These are phyloP conservation scores for Dynastes tityus DNA, from an alignment of 2,888 invertebrate species.

Conservation along the genomic window DNA sequence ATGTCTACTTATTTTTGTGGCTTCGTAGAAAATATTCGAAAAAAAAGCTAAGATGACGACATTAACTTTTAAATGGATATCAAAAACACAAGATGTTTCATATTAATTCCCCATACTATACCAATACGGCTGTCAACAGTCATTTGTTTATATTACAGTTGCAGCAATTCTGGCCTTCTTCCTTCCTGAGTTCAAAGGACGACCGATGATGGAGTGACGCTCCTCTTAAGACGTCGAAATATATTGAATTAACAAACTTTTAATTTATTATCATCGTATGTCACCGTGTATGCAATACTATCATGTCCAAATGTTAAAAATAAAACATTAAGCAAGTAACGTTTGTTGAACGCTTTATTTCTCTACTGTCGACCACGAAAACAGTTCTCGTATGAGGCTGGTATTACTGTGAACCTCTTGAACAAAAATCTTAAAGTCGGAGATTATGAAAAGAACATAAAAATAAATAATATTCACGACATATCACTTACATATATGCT, in stretches of 20 bases:
- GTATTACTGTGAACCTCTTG: not conserved
- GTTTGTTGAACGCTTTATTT: not conserved
- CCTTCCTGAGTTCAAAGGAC: constrained; percentile 59
- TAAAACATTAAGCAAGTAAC: constrained; percentile 18
- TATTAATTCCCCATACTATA: not conserved
- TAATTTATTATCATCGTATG: constrained; percentile 26
- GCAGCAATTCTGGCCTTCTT: constrained; percentile 57
- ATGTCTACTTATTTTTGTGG: too few species aligned
- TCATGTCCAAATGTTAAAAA: constrained; percentile 28
- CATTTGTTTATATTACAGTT: constrained; percentile 56
- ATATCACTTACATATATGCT: too few species aligned
- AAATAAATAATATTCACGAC: too few species aligned
- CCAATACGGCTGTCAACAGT: constrained; percentile 9
- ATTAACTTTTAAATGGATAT: constrained; percentile 10
- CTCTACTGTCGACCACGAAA: too few species aligned
- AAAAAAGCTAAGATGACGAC: not conserved
- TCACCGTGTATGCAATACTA: constrained; percentile 13
- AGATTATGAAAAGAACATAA: too few species aligned
- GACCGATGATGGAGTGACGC: constrained; percentile 60
- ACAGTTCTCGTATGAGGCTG: not conserved
- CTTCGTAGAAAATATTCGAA: too few species aligned
- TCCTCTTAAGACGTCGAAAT: constrained; percentile 29
- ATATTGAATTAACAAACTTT: constrained; percentile 32
- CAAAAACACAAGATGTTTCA: not conserved
- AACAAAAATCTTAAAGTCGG: too few species aligned